A percentile compares a stretch with the other conserved stretches of the same genome.
phyloP scores from a whole-genome alignment of 2,888 invertebrate genomes.

The Diarsia rubi region DNA sequence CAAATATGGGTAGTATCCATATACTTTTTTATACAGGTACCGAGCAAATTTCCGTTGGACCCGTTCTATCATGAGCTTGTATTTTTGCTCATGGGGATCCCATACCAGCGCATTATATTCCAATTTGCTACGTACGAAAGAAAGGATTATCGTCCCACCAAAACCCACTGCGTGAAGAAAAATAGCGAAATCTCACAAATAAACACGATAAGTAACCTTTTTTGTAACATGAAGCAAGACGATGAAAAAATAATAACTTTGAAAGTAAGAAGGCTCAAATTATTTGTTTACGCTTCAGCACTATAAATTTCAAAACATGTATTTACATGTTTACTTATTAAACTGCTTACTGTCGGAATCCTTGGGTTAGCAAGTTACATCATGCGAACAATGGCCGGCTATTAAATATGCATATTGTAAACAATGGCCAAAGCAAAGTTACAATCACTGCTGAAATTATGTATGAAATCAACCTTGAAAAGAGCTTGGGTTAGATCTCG shows the following conservation, averaged over 20 bases:
- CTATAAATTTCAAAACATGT: constrained; percentile 37
- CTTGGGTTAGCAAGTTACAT: constrained; percentile 9
- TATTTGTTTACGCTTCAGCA: constrained; percentile 29
- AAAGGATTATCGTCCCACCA: neutral
- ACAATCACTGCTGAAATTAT: constrained; percentile 19
- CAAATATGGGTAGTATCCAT: no score
- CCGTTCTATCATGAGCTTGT: no score
- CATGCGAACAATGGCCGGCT: constrained; percentile 19
- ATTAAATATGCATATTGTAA: constrained; percentile 29
- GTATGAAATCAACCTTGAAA: constrained; percentile 14
- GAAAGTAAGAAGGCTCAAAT: constrained; percentile 20
- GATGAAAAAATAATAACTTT: constrained; percentile 17
- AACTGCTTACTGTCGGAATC: constrained; percentile 24
- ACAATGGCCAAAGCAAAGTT: constrained; percentile 25
- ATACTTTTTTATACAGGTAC: no score
- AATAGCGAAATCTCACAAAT: neutral
- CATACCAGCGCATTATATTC: no score
- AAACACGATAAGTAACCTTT: neutral
- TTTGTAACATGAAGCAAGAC: neutral
- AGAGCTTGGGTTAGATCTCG: neutral
- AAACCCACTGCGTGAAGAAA: neutral
- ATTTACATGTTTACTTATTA: constrained; percentile 45
- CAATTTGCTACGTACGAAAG: no score
- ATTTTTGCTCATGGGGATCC: no score
- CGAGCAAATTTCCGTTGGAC: no score